Percentiles rank a stretch among this genome's conserved stretches.
These are phyloP conservation scores for Leptopilina boulardi DNA, from an alignment of 1,140 invertebrate species.

Conservation along the genomic window DNA sequence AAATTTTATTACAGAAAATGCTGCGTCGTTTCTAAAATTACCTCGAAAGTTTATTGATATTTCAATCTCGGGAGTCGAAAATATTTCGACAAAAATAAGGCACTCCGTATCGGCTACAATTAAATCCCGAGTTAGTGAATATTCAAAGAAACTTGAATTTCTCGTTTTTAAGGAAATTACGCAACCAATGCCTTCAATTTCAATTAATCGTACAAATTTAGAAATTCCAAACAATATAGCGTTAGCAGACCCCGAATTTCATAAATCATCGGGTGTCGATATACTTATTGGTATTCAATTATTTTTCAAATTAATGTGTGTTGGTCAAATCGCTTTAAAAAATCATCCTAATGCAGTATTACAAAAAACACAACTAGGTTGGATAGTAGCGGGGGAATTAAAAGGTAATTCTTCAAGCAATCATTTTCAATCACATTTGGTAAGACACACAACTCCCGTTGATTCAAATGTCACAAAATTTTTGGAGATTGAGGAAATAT, in stretches of 20 bases:
- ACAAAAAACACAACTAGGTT: slow-evolving; percentile 28
- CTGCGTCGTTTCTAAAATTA: slow-evolving; percentile 45
- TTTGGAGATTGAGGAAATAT: slow-evolving; percentile 33
- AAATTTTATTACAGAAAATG: slow-evolving; percentile 53
- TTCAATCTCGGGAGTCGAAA: slow-evolving; percentile 43
- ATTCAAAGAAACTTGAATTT: slow-evolving; percentile 35
- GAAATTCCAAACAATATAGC: background rate
- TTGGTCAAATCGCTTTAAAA: background rate
- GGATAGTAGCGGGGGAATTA: background rate
- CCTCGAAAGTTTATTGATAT: slow-evolving; percentile 37
- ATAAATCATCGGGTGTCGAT: background rate
- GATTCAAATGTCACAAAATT: background rate
- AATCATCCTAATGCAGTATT: background rate
- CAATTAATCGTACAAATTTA: background rate
- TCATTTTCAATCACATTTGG: background rate
- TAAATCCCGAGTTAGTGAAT: slow-evolving; percentile 37
- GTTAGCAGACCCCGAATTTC: background rate
- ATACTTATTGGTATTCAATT: background rate
- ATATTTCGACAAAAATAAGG: slow-evolving; percentile 36
- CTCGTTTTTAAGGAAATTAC: background rate
- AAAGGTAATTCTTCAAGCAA: background rate
- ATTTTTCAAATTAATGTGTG: background rate
- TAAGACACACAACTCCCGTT: background rate
- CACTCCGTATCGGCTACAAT: slow-evolving; percentile 11
- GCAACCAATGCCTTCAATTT: background rate